Percentiles rank a stretch among this genome's conserved stretches.
These are phyloP conservation scores for Pterois miles DNA, from an alignment of 2,797 vertebrate genomes.

Conservation along the genomic window DNA sequence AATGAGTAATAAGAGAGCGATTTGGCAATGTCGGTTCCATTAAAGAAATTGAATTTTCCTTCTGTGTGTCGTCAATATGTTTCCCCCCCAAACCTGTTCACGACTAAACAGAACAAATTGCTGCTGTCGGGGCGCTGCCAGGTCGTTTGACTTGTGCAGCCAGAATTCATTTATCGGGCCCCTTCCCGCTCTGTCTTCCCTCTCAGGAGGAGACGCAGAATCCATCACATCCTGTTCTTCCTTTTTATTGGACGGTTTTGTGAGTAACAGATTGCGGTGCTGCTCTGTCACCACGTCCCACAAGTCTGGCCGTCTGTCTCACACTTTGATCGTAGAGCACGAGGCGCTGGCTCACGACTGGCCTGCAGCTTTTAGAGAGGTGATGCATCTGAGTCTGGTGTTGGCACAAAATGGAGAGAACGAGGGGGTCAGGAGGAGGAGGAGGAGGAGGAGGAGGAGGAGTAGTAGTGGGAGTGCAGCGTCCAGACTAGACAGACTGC, in stretches of 20 bases:
- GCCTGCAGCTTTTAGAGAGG: not conserved
- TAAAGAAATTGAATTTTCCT: constrained; percentile 58
- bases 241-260: constrained; percentile 37
- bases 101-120: constrained; percentile 59
- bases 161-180: constrained; percentile 54
- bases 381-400: constrained; percentile 1
- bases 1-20: constrained; percentile 45
- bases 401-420: not conserved
- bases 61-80: constrained; percentile 10
- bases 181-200: constrained; percentile 25
- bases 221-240: constrained; percentile 50
- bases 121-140: constrained; percentile 64
- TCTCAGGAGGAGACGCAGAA: constrained; percentile 24
- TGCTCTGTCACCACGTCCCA: constrained; percentile 40
- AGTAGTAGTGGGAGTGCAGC: not conserved
- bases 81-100: constrained; percentile 9
- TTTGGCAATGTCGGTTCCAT: constrained; percentile 42
- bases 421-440: not conserved
- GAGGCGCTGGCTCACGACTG: not conserved
- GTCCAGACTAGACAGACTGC: not conserved
- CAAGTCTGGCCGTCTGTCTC: constrained; percentile 32
- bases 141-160: constrained; percentile 58
- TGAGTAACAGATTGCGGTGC: constrained; percentile 50
- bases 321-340: constrained; percentile 23
- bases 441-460: not conserved